Conservation (phyloP, 2,113 vertebrate species). For the Hemibagrus wyckioides region DNA sequence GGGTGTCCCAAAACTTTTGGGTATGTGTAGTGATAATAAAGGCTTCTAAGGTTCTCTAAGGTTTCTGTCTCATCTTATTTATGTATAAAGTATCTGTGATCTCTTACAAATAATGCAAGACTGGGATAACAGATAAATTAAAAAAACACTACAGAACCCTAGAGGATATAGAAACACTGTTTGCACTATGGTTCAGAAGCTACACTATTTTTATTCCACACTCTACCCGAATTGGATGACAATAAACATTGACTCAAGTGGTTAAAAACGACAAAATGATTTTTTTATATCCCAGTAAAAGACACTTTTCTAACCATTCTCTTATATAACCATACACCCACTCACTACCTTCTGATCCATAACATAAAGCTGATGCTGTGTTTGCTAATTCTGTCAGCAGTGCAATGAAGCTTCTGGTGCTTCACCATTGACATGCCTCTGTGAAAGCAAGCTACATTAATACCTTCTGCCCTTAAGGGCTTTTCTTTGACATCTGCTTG, state of each 20-base stretch:
- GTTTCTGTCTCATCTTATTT: background rate
- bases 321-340: background rate
- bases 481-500: slow-evolving; percentile 21
- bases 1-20: no score
- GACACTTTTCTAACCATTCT: background rate
- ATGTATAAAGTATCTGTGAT: background rate
- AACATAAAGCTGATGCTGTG: background rate
- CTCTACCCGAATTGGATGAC: background rate
- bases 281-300: background rate
- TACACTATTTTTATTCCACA: background rate
- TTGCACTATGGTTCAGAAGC: background rate
- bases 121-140: background rate
- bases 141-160: background rate
- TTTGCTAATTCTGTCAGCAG: slow-evolving; percentile 1
- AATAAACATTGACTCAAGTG: background rate
- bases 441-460: background rate
- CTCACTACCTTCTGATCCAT: background rate
- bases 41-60: no score
- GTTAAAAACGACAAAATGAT: background rate
- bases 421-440: background rate
- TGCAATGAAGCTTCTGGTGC: background rate
- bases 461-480: background rate
- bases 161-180: background rate
- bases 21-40: no score
- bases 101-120: background rate